Percentiles rank a stretch among this genome's conserved stretches.
These are phyloP conservation scores for Halisarca cf. caerulea DNA, from an alignment of 37 sponge, comb jelly and placozoan species.

Conservation along the genomic window DNA sequence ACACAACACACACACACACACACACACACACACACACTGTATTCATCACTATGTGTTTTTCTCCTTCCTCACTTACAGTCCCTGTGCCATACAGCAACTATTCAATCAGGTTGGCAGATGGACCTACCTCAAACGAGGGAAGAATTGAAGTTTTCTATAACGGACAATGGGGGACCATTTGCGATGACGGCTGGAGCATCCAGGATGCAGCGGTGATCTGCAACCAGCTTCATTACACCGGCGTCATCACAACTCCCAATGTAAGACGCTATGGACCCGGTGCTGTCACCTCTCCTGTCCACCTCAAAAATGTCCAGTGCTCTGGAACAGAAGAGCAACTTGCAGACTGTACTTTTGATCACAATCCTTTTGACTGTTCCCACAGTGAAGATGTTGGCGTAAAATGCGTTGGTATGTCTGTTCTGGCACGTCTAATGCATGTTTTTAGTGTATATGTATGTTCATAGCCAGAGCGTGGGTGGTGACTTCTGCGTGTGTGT, in stretches of 20 bases:
- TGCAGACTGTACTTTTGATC: neutral
- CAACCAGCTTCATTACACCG: neutral
- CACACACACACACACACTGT: no score
- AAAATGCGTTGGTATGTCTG: conserved; percentile 28
- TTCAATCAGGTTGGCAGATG: conserved; percentile 5
- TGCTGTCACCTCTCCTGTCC: neutral
- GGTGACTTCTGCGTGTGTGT: no score
- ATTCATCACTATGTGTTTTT: no score
- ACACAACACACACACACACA: no score
- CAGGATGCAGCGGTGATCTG: conserved; percentile 20
- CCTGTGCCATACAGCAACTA: neutral
- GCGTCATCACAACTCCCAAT: neutral
- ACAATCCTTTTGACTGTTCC: neutral
- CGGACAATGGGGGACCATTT: conserved; percentile 39
- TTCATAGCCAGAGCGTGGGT: no score
- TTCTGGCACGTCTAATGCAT: no score
- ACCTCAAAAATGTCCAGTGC: neutral
- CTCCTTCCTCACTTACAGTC: no score
- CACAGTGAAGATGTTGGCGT: conserved; percentile 60
- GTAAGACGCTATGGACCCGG: neutral
- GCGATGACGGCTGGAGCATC: conserved; percentile 27
- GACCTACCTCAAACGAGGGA: conserved; percentile 12
- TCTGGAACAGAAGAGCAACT: neutral
- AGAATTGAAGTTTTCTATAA: conserved; percentile 31
- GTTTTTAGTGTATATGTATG: no score